Percentiles rank a stretch among this genome's conserved stretches.
Conservation (phyloP, 1,140 invertebrate species). For the Drosophila auraria region DNA sequence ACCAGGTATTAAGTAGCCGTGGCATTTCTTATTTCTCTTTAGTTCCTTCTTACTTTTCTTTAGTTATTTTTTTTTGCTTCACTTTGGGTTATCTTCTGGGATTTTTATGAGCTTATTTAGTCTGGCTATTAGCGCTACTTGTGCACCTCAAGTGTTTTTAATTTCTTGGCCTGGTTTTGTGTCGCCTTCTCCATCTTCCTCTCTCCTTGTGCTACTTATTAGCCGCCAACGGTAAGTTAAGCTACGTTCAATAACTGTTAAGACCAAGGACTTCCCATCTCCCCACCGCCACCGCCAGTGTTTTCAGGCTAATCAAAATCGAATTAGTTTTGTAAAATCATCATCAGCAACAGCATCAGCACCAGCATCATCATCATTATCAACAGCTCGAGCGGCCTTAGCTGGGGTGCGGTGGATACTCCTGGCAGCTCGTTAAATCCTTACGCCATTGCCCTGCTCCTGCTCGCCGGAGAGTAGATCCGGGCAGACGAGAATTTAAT, state of each 20-base stretch:
- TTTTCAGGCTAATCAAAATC: conserved; percentile 68
- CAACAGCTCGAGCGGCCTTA: conserved; percentile 8
- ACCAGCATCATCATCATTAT: conserved; percentile 32
- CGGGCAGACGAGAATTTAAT: conserved; percentile 75
- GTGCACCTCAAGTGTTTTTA: conserved; percentile 58
- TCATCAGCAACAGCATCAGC: conserved; percentile 36
- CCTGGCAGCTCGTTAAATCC: conserved; percentile 72
- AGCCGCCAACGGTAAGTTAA: conserved; percentile 39
- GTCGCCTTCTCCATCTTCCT: background rate
- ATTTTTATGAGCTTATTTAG: conserved; percentile 64
- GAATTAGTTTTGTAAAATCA: conserved; percentile 76
- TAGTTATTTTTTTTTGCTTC: background rate
- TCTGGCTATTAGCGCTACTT: conserved; percentile 36
- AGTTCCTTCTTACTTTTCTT: too few relatives aligned
- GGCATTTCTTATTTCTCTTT: background rate
- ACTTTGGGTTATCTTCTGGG: conserved; percentile 10
- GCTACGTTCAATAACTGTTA: conserved; percentile 66
- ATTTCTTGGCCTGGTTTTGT: conserved; percentile 21
- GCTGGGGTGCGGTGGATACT: conserved; percentile 4
- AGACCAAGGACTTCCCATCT: conserved; percentile 15
- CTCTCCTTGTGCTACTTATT: conserved; percentile 21
- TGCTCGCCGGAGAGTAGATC: conserved; percentile 29
- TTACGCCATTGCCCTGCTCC: conserved; percentile 55
- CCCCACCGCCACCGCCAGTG: conserved; percentile 2
- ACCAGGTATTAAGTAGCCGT: conserved; percentile 1